phyloP scores from a whole-genome alignment of 2,888 invertebrate species.

The Sepiola atlantica region DNA sequence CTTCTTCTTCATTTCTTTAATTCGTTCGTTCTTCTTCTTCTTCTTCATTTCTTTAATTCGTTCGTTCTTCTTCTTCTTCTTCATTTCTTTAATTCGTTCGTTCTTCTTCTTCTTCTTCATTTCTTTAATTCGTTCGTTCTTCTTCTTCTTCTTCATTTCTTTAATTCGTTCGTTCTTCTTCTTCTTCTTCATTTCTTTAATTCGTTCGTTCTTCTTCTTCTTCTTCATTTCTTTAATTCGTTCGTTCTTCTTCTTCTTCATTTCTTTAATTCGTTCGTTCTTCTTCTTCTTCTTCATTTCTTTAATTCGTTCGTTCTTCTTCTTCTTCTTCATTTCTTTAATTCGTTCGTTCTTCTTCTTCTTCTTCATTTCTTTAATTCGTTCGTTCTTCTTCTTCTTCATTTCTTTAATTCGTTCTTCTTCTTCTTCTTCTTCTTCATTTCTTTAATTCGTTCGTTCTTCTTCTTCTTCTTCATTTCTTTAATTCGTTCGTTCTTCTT shows the following conservation, averaged over 20 bases:
- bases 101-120: neutral
- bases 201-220: neutral
- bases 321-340: neutral
- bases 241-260: neutral
- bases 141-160: neutral
- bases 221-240: too few species aligned
- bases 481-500: neutral
- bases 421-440: neutral
- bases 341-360: neutral
- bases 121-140: neutral
- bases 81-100: neutral
- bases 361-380: neutral
- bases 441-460: neutral
- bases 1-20: neutral
- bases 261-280: neutral
- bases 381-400: too few species aligned
- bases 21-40: neutral
- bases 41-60: neutral
- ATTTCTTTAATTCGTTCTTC: neutral
- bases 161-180: neutral
- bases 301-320: neutral
- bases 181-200: neutral
- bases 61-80: neutral
- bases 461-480: neutral
- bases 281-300: neutral